Evolutionary conservation across 2,797 vertebrate genomes (phyloP), one percentile per base, ranked within the genome.

Genomic region (Esox lucius): DNA sequence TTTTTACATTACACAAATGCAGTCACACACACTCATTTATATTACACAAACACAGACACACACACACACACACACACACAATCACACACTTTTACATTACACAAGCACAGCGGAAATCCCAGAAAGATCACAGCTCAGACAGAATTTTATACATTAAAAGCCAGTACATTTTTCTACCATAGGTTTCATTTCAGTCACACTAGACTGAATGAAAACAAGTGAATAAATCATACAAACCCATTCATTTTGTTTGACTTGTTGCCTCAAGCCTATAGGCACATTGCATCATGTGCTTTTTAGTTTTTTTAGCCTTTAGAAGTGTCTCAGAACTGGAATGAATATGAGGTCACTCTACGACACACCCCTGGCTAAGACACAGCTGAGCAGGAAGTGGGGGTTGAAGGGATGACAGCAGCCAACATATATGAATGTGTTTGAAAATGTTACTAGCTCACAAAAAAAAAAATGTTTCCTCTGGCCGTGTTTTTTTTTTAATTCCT

Each of bases 251-350:
- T 11, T 42, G 11, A 11, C 19, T 17, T 16, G 9, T n/a, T 42
- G 65, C 19, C 33, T 17, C 28, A 1, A 19, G 12, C 61, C 79
- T 75, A 65, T 61, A 33, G 72, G 56, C 49, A 11, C 0, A 70
- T 77, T 75, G 42, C 68, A n/a, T 81, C 62, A 72, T 75, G 64
- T 71, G 31, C 42, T 59, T 75, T 68, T 75, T 64, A 4, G 74
- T 70, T n/a, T 46, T 70, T 53, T 59, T 16, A 22, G 49, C 64
- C 33, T 75, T 76, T 75, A 35, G 31, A 71, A n/a, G 56, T 51
- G 62, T 70, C 65, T 75, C 72, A 9, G 69, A 31, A 24, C 68
- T 71, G 39, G 51, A 65, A 72, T 26, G 53, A 70, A 33, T 39
- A 22, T 75, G 75, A 79, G 33, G 72, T 73, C 72, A 75, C 12